Conservation (phyloP, 2,888 invertebrate genomes). For the Eupithecia centaureata region DNA sequence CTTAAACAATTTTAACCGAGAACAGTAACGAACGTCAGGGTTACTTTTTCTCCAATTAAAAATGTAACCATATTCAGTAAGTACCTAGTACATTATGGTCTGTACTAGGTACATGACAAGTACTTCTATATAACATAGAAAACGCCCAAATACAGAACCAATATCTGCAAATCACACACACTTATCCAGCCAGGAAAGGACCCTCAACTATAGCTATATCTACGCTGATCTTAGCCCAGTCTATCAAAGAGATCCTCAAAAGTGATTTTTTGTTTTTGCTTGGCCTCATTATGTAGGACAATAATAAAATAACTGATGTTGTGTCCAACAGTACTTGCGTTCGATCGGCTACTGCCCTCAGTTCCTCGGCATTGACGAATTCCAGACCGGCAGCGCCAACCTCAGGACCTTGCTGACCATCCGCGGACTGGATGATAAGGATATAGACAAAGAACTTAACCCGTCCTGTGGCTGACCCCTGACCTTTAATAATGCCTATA, state of each 20-base stretch:
- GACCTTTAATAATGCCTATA: no score
- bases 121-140: not conserved
- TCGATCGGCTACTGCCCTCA: slow-evolving; percentile 96
- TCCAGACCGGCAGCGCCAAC: slow-evolving; percentile 90
- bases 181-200: not conserved
- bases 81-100: not conserved
- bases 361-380: slow-evolving; percentile 90
- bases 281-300: not conserved
- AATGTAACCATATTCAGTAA: no score
- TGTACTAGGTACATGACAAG: not conserved
- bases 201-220: not conserved
- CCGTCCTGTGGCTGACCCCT: no score
- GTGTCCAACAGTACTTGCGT: slow-evolving; percentile 84
- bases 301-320: not conserved
- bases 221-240: not conserved
- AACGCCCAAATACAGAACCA: not conserved
- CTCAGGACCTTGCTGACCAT: slow-evolving; percentile 88
- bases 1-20: no score
- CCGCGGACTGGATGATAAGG: slow-evolving; percentile 84
- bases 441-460: slow-evolving; percentile 75
- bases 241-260: no score
- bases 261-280: not conserved
- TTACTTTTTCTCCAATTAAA: no score
- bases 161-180: not conserved
- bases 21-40: no score